Evolutionary conservation across 2,113 vertebrate genomes (phyloP).

Genomic region (Camarhynchus parvulus): DNA sequence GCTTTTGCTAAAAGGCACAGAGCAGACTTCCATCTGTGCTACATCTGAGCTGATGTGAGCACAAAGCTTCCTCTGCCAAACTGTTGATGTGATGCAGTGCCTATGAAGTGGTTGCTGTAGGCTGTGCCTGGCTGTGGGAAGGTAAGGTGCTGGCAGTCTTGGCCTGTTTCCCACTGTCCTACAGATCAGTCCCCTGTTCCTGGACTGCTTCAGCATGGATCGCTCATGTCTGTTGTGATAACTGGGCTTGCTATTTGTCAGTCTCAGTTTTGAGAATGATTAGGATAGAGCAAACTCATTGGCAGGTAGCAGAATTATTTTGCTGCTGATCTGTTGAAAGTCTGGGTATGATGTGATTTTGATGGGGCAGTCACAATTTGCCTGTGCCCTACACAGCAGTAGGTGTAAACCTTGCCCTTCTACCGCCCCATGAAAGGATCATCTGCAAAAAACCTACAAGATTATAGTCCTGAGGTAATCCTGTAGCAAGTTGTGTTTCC

Average conservation of each 20-base stretch:
- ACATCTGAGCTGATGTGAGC: background rate
- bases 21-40: background rate
- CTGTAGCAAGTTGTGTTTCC: background rate
- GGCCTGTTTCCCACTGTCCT: background rate
- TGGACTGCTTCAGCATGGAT: background rate
- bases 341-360: background rate
- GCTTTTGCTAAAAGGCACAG: background rate
- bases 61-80: background rate
- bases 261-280: background rate
- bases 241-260: background rate
- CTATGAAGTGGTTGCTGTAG: background rate
- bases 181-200: rapidly evolving
- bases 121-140: background rate
- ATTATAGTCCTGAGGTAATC: background rate
- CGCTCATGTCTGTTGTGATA: background rate
- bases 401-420: background rate
- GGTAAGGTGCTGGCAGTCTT: background rate
- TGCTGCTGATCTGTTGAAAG: background rate
- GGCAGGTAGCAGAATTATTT: background rate
- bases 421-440: background rate
- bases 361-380: background rate
- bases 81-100: background rate
- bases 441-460: background rate
- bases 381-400: background rate
- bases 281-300: background rate